A percentile compares a stretch with the other conserved stretches of the same genome.
Conservation (phyloP, 2,797 vertebrate genomes). For the Helicolenus hilgendorfi region DNA sequence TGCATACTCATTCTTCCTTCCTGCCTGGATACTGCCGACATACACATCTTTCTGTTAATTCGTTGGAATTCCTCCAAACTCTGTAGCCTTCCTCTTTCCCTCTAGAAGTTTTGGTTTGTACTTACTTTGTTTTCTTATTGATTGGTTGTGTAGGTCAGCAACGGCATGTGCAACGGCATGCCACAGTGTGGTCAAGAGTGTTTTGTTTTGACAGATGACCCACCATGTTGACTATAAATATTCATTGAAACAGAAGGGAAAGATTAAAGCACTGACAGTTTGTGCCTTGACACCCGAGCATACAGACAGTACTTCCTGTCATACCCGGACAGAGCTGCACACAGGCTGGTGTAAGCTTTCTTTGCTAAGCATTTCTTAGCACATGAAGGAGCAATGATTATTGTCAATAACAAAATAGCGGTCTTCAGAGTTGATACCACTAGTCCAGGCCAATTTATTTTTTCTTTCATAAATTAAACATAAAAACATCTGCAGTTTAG, state of each 20-base stretch:
- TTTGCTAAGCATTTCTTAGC: not conserved
- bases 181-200: not conserved
- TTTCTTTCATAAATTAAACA: not conserved
- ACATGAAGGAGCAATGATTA: not conserved
- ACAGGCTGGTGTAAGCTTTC: not conserved
- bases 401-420: not conserved
- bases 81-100: not conserved
- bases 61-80: not conserved
- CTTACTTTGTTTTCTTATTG: not conserved
- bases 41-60: conserved; percentile 32
- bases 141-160: not conserved
- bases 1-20: conserved; percentile 78
- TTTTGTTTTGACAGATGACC: conserved; percentile 46
- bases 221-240: conserved; percentile 39
- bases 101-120: not conserved
- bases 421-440: not conserved
- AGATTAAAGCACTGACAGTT: conserved; percentile 34
- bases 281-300: conserved; percentile 37
- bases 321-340: not conserved
- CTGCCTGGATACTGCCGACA: conserved; percentile 54
- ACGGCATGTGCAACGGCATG: not conserved
- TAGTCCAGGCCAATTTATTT: not conserved
- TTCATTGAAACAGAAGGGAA: conserved; percentile 20
- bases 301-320: not conserved
- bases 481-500: not conserved